phyloP scores from a whole-genome alignment of 2,113 vertebrate species.

The Synchiropus splendidus region DNA sequence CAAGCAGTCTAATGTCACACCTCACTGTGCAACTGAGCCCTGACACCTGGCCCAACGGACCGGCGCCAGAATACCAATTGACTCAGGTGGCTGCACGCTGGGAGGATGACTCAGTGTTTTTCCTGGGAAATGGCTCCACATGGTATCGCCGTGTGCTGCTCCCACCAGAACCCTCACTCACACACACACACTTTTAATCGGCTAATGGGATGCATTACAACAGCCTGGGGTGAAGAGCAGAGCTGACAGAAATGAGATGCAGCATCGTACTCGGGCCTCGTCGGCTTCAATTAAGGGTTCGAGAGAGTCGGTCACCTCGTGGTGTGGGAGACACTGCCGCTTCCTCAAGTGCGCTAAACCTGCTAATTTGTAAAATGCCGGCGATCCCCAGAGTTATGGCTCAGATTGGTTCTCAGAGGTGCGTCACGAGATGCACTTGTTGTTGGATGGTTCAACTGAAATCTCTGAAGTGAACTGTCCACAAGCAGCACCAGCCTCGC shows the following conservation, averaged over 20 bases:
- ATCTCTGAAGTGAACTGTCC: no score
- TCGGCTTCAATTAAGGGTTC: conserved; percentile 1
- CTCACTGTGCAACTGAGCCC: conserved; percentile 34
- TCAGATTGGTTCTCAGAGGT: no score
- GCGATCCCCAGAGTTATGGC: no score
- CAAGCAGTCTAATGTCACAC: conserved; percentile 33
- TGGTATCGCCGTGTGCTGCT: background rate
- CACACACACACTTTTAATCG: conserved; percentile 16
- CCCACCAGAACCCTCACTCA: background rate
- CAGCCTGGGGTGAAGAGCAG: conserved; percentile 2
- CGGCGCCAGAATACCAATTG: conserved; percentile 20
- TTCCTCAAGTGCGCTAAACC: background rate
- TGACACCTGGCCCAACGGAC: conserved; percentile 31
- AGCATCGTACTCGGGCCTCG: background rate
- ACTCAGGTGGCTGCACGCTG: conserved; percentile 26
- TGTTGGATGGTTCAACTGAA: no score
- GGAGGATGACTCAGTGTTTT: conserved; percentile 38
- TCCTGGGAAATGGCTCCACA: conserved; percentile 11
- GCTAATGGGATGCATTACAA: conserved; percentile 18
- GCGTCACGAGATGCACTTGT: no score
- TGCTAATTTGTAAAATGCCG: no score
- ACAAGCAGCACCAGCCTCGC: no score
- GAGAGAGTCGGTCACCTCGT: conserved; percentile 2
- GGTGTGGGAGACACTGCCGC: background rate
- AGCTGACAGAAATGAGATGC: conserved; percentile 2